Evolutionary conservation across 2,113 vertebrate species (phyloP), one percentile per base, ranked within the genome.

Genomic region (Gopherus evgoodei): DNA sequence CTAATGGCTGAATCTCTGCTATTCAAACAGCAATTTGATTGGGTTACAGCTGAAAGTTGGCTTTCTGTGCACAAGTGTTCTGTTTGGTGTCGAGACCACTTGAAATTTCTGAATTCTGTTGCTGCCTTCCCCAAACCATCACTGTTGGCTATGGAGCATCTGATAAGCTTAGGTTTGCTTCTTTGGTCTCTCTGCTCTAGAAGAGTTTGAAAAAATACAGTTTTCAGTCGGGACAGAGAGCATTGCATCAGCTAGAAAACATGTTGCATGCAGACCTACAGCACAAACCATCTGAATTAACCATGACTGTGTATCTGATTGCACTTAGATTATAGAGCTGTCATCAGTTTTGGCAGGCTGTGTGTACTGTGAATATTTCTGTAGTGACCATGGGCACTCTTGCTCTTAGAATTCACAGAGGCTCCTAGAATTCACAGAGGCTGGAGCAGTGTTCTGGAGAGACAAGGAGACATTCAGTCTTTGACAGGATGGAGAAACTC

Each of bases 171-270:
- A 84, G 83, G 90, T 83, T 96, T 95, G 91, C 93, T 96, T 94
- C 88, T 83, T 0, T 87, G 87, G 65, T 49, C 49, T 53, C 29
- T 85, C 38, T 38, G 31, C 42, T 94, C 85, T 86, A 89, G 86
- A 53, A 59, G 79, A 72, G 76, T 79, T 86, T 93, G 90, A 90
- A 96, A 89, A 90, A 80, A 53, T 93, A 91, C 62, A 3, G 88
- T 92, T 97, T 91, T 89, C 80, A 97, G 56, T 92, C 57, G 38
- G 83, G 89, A 91, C 90, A 59, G 44, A 88, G 88, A 87, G 79
- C 76, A 84, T 97, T 90, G 91, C 94, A 84, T 97, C 94, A 95
- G 95, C 85, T 88, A 0, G 1, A 93, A 97, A 84, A 88, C 94
- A 95, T 53, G 91, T 80, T 84, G 42, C 0, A 1, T 94, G 83